Percentiles rank a stretch among this genome's conserved stretches.
These are phyloP conservation scores for Macrotus californicus DNA, from an alignment of 2,113 vertebrate species.

Conservation along the genomic window DNA sequence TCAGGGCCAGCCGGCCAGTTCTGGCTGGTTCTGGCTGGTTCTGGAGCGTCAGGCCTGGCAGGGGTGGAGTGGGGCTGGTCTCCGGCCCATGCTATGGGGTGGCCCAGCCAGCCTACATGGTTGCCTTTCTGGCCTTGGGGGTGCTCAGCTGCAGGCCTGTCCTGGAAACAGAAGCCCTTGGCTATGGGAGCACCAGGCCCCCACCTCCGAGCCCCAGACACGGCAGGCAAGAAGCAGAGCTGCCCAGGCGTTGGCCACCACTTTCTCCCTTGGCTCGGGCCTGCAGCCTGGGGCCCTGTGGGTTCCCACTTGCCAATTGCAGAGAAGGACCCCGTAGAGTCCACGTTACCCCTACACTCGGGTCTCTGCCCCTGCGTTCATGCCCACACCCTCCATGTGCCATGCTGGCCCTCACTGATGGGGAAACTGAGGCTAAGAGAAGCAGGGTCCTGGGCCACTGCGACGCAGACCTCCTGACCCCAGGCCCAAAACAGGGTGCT, in stretches of 20 bases:
- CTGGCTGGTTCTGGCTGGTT: neutral
- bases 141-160: accelerated
- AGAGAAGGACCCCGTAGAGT: neutral
- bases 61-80: neutral
- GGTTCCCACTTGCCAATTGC: neutral
- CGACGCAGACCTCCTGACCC: neutral
- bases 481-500: neutral
- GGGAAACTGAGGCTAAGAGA: neutral
- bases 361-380: neutral
- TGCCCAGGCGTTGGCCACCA: neutral
- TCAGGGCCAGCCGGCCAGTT: neutral
- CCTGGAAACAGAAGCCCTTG: accelerated
- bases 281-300: neutral
- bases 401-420: neutral
- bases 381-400: accelerated
- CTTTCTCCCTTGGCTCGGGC: neutral
- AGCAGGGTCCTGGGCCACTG: no score
- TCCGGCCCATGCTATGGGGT: neutral
- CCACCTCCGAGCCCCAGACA: accelerated
- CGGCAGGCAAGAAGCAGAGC: neutral
- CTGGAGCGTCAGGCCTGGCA: neutral
- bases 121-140: neutral
- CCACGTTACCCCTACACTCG: no score
- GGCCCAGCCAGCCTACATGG: neutral
- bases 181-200: accelerated